Base-by-base conservation (phyloP, 2,113 vertebrate genomes). In the Cyprinodon variegatus region DNA sequence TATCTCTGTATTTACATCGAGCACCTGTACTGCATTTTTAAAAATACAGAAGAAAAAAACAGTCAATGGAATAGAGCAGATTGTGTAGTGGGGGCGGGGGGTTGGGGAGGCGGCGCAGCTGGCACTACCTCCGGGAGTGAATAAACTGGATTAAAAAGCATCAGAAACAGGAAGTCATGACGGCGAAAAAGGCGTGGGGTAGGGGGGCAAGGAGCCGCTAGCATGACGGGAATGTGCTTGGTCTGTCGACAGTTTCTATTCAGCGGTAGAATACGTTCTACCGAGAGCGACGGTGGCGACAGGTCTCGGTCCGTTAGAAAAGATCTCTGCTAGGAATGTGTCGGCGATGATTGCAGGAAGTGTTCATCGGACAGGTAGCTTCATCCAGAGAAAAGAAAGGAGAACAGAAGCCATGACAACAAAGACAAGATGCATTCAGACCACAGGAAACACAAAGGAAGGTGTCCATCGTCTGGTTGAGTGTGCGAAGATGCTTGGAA, bases 241-340 rank as follows among this genome's bases (percentile, higher is more conserved):
- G 87, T 91, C 87, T 89, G 81, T 81, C 76, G 79, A 87, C 77
- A 78, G 89, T 83, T 61, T 83, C 84, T 85, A 73, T 70, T 61
- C 76, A 81, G 83, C 79, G 86, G 88, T 62, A 85, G 81, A 85
- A 86, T 86, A 90, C 88, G 87, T 90, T 89, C 88, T 88, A 75
- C 37, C 60, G 73, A 80, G 83, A 83, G 88, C 65, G 67, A 82
- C 78, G 82, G 22, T 76, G 72, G 74, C 59, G 70, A 80, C 71
- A 73, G 68, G 64, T 78, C 65, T 75, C 60, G 74, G 77, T 85
- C 72, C 72, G 66, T 82, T 68, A 71, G 22, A 78, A 79, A 59
- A 61, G 61, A 83, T 71, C 88, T 69, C 90, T 80, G 88, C 76
- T 86, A 90, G 93, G 94, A 94, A 94, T 92, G 92, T 93, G 84